Base-by-base conservation (phyloP, 2,113 vertebrate species). In the Petaurus breviceps region DNA sequence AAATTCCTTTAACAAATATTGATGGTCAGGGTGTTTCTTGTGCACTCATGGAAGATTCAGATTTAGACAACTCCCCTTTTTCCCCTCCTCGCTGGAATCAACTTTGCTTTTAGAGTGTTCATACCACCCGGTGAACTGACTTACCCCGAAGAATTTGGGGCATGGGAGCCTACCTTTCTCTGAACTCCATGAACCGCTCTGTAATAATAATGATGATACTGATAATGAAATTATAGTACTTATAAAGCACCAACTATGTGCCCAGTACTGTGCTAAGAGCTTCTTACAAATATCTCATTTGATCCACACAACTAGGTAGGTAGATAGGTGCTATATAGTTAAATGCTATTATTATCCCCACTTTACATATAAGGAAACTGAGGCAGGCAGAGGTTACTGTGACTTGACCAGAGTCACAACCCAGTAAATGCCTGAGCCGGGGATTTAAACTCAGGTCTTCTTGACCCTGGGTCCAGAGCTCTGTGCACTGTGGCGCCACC, bases 281-380 rank as follows among this genome's bases (percentile, higher is more conserved):
- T 23, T 93, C 95, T 23, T 91, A 19, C 49, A 26, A 96, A 46
- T 92, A 89, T 94, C 37, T 94, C 25, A 94, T 93, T 95, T 22
- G 96, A 28, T 90, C 26, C 92, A 95, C 37, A 94, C 19, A 54
- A 89, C 92, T 57, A 89, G 57, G 90, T 57, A 89, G 57, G 55
- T 31, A 11, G 55, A 26, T 28, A 3, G 28, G 28, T 31, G 9
- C 57, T 49, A 49, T 49, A 49, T 49, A 49, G 47, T 49, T 49
- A 49, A 49, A 49, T 49, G 47, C 47, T 61, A 61, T 31, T 31
- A 61, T 12, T 28, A 61, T 31, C 26, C 55, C 28, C 57, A 61
- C 31, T 57, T 28, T 57, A 57, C 12, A 68, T 28, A 68, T 37
- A 14, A 68, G 57, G 31, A 16, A 68, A 68, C 57, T 37, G 12